Base-by-base conservation (phyloP, 2,113 vertebrate genomes). In the Trochalopteron elliotii region DNA sequence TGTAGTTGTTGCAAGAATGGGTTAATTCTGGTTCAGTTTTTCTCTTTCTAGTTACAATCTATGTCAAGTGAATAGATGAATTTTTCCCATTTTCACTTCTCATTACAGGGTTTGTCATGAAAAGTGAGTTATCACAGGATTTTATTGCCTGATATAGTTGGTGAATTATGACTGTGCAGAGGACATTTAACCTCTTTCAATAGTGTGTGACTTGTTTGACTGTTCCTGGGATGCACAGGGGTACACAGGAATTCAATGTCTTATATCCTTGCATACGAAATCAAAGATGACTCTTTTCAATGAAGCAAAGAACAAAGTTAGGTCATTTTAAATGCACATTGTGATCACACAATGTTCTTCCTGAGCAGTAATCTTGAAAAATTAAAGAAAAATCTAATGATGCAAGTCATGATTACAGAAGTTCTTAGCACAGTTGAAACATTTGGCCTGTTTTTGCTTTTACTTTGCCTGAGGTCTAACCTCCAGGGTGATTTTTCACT, bases 81-180 rank as follows among this genome's bases (percentile, higher is more conserved):
- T 98, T 97, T 97, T 89, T 96, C 93, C 93, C 94, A 96, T 97
- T 97, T 98, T 97, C 97, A 93, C 69, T 96, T 98, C 97, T 98
- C 97, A 98, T 98, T 98, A 98, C 85, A 96, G 94, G 71, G 79
- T 98, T 98, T 98, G 97, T 98, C 98, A 97, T 83, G 77, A 97
- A 97, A 97, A 96, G 96, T 98, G 97, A 98, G 86, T 97, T 98
- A 98, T 97, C 93, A 96, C 39, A 8, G 92, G 90, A 95, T 96
- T 97, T 97, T 97, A 97, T 96, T 96, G 78, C 96, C 57, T 93
- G 95, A 96, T 98, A 91, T 94, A 93, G 94, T 97, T 96, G 67
- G 87, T 98, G 97, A 98, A 94, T 97, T 98, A 98, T 96, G 95
- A 90, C 53, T 50, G 76, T 94, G 67, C 94, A 91, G 86, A 96